These are phyloP conservation scores for Erebia aethiops DNA, from an alignment of 2,888 invertebrate species.

Conservation along the genomic window DNA sequence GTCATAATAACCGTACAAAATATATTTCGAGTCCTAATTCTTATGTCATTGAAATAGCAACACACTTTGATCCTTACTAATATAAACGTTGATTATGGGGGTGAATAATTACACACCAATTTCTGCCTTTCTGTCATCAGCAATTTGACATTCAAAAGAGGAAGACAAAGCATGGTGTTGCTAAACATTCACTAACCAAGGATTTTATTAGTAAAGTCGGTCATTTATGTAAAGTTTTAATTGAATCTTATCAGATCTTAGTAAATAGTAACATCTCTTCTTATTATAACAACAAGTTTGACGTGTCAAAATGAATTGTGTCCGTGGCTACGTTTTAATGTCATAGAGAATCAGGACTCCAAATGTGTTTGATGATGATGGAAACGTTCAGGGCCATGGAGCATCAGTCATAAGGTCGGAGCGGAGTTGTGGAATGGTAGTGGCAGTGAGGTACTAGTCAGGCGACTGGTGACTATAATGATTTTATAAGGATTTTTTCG, in stretches of 20 bases:
- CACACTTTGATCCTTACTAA: not conserved
- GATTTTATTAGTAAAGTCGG: too few relatives aligned
- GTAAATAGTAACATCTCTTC: too few relatives aligned
- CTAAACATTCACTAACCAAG: too few relatives aligned
- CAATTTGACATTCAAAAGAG: too few relatives aligned
- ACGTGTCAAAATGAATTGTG: not conserved
- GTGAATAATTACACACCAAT: too few relatives aligned
- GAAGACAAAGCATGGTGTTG: too few relatives aligned
- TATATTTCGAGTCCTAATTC: not conserved
- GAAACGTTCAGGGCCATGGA: not conserved
- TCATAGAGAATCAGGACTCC: not conserved
- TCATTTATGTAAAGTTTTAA: too few relatives aligned
- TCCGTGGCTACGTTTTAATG: not conserved
- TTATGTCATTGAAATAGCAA: not conserved
- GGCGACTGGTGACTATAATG: too few relatives aligned
- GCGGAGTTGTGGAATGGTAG: conserved; percentile 13
- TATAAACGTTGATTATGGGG: too few relatives aligned
- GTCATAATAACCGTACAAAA: conserved; percentile 4
- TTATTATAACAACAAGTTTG: not conserved
- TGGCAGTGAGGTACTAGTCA: conserved; percentile 8
- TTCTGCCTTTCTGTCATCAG: too few relatives aligned
- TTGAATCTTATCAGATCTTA: too few relatives aligned
- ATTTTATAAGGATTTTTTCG: not conserved
- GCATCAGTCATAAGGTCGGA: conserved; percentile 17
- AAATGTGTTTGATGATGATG: not conserved